Conservation (phyloP, 1,140 invertebrate genomes). For the Scylla paramamosain region DNA sequence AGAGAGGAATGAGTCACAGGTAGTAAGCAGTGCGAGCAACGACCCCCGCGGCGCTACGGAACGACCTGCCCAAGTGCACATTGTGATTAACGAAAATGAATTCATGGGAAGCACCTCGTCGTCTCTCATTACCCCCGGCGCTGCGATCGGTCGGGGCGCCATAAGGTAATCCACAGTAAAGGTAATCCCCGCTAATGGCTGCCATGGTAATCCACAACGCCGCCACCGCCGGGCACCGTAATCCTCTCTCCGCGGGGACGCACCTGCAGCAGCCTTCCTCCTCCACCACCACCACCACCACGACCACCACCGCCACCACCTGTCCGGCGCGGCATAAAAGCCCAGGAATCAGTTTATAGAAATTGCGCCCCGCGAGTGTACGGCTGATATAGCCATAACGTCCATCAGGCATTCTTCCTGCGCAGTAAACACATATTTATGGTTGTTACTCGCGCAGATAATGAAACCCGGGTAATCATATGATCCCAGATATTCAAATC, state of each 20-base stretch:
- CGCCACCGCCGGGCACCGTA: not conserved
- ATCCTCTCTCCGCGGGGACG: not conserved
- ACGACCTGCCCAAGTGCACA: not conserved
- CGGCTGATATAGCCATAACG: conserved; percentile 60
- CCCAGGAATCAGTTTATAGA: conserved; percentile 35
- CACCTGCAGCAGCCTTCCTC: not conserved
- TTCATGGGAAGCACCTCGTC: conserved; percentile 11
- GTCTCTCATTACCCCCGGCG: not conserved
- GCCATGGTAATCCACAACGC: conserved; percentile 1
- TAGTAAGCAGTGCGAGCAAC: not conserved
- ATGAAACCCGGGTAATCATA: conserved; percentile 71
- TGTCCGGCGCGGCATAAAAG: not conserved
- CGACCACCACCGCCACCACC: not conserved
- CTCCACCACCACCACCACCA: not conserved
- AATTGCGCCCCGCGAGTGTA: not conserved
- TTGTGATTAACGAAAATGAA: conserved; percentile 24
- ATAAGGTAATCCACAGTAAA: conserved; percentile 24
- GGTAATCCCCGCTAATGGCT: not conserved
- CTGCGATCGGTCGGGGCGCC: not conserved
- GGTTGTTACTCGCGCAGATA: conserved; percentile 60
- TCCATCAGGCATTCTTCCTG: conserved; percentile 56
- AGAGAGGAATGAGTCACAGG: not conserved
- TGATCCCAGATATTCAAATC: conserved; percentile 75
- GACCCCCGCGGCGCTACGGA: not conserved
- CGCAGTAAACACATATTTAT: conserved; percentile 66